Base-by-base conservation (phyloP, 2,797 vertebrate genomes). In the Rhinogobio ventralis region DNA sequence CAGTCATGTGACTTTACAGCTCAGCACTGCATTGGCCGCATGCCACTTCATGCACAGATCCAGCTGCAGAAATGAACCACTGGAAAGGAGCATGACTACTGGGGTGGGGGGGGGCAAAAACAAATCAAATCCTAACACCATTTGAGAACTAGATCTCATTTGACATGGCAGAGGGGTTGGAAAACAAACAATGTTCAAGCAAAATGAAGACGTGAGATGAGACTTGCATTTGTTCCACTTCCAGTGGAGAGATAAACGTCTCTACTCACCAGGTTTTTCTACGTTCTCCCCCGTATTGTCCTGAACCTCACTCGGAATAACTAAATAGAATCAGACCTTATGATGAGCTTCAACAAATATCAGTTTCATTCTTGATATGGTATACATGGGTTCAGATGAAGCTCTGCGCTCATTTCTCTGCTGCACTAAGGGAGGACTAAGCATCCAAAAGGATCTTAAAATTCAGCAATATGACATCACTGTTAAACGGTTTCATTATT, bases 211-310 rank as follows among this genome's bases (percentile, higher is more conserved):
- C 42, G 89, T 91, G 91, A 86, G 84, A 90, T 91, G 91, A 92
- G 72, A 88, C 74, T 90, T 83, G 83, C 85, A 85, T 87, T 89
- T 72, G 82, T 20, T 87, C 79, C 75, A 87, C 88, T 85, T 79
- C 83, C 87, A 62, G 85, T 75, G 86, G 36, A 78, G 45, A 25
- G 39, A 60, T 49, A 72, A 86, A 77, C 17, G 55, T 68, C 66
- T 81, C 69, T 87, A 91, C 95, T 95, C 93, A 96, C 95, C 95
- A 79, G 95, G 94, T 90, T 95, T 96, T 90, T 95, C 95, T 92
- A 93, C 82, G 93, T 88, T 94, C 92, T 95, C 95, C 92, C 92
- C 93, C 88, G 94, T 87, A 94, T 82, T 94, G 93, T 95, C 95
- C 93, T 95, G 94, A 90, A 93, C 94, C 91, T 96, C 95, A 90